Base-by-base conservation (phyloP, 2,888 invertebrate genomes). In the Zele albiditarsus region DNA sequence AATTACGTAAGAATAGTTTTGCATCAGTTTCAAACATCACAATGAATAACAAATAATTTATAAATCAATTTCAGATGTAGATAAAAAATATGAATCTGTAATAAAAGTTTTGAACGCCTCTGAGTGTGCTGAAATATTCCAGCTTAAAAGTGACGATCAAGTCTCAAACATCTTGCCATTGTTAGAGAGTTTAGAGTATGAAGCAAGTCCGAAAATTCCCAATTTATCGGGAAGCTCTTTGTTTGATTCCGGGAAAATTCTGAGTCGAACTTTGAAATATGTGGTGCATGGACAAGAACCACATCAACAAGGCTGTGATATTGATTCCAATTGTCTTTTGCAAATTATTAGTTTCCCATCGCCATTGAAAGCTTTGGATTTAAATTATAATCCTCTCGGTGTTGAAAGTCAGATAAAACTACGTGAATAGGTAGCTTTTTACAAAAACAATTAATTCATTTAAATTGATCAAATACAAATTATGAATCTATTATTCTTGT, bases 301-400 rank as follows among this genome's bases (percentile, higher is more conserved):
- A 14, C 82, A 84, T 78, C 78, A 89, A 16, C 84, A 85, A 67
- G 82, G 84, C 16, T 89, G 89, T 42, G 88, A 89, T 70, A 85
- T 89, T 3, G 82, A 87, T 38, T 70, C 68, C 3, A 71, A 81
- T 16, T 86, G 84, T 70, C 75, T 89, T 1, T 75, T 63, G 0
- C 76, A 82, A 63, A 74, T 89, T 12, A 82, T 82, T 16, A 77
- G 78, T 46, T 80, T 89, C 1, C 89, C 89, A 0, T 3, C 65
- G 3, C 82, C 82, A 20, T 74, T 89, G 3, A 81, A 84, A 31
- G 77, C 84, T 31, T 27, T 97, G 0, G 92, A 95, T 85, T 85
- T 97, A 0, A 94, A 94, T 82, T 92, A 92, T 78, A 97, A 97
- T 89, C 92, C 93, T 0, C 90, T 97, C 73, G 91, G 92, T 0